Evolutionary conservation across 2,797 vertebrate species (phyloP).

Genomic region (Myotis vivesi): DNA sequence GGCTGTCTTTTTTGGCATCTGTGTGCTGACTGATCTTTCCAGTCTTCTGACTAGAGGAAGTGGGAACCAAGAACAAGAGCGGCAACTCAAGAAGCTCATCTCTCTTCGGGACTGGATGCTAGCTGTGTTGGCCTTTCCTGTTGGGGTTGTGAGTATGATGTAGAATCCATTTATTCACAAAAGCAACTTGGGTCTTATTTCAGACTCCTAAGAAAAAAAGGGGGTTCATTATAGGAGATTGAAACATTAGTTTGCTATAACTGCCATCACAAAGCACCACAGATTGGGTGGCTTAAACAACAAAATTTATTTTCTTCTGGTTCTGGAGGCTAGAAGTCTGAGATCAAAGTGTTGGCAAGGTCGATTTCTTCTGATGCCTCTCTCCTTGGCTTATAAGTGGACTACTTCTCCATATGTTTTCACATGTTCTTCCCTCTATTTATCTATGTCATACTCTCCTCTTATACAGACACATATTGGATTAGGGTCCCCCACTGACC

Average conservation of each 20-base stretch:
- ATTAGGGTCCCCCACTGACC: background rate
- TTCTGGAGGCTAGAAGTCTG: background rate
- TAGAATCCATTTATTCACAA: slow-evolving; percentile 11
- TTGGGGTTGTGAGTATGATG: slow-evolving; percentile 92
- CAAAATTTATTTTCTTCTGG: background rate
- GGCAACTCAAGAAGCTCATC: slow-evolving; percentile 95
- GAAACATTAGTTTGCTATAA: background rate
- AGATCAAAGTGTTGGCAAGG: background rate
- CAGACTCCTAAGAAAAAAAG: background rate
- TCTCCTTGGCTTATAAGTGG: background rate
- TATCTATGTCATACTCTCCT: background rate
- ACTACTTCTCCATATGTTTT: background rate
- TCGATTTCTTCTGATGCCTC: background rate
- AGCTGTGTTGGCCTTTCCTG: slow-evolving; percentile 95
- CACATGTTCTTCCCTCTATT: background rate
- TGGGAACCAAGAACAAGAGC: slow-evolving; percentile 94
- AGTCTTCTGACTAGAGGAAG: slow-evolving; percentile 94
- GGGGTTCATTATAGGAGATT: background rate
- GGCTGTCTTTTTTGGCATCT: slow-evolving; percentile 95
- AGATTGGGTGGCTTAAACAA: background rate
- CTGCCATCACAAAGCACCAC: background rate
- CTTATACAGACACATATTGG: background rate
- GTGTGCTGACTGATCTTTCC: slow-evolving; percentile 95
- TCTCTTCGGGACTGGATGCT: slow-evolving; percentile 96
- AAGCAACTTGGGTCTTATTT: slow-evolving; percentile 25